These are phyloP conservation scores for Lateolabrax maculatus DNA, from an alignment of 2,797 vertebrate species.

Conservation along the genomic window DNA sequence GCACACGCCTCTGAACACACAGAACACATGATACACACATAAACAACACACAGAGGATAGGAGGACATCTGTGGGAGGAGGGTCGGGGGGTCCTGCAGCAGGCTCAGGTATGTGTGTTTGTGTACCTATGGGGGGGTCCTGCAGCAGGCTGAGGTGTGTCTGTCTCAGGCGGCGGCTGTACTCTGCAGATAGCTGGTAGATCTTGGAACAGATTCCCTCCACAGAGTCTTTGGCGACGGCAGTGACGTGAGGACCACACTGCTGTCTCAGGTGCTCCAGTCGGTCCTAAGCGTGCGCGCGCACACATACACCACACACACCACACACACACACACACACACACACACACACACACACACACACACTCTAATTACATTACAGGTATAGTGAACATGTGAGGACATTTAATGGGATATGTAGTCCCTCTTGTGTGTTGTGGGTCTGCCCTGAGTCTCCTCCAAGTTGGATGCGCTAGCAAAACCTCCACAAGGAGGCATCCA, in stretches of 20 bases:
- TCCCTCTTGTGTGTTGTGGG: too few relatives aligned
- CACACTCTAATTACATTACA: not conserved
- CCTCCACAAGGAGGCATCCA: too few relatives aligned
- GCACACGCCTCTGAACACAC: conserved; percentile 79
- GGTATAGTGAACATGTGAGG: not conserved
- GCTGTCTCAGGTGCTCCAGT: conserved; percentile 94
- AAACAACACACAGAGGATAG: not conserved
- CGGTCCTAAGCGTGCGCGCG: conserved; percentile 97
- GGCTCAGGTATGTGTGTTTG: conserved; percentile 81
- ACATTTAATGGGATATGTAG: too few relatives aligned
- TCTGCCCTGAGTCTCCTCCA: too few relatives aligned
- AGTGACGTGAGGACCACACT: conserved; percentile 95
- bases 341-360: conserved; percentile 19
- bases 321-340: conserved; percentile 13
- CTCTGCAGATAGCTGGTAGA: conserved; percentile 96
- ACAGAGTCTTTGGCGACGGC: conserved; percentile 97
- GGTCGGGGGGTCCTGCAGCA: conserved; percentile 88
- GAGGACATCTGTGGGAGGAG: too few relatives aligned
- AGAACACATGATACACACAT: not conserved
- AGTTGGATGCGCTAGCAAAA: too few relatives aligned
- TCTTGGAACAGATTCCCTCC: conserved; percentile 98
- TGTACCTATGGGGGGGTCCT: conserved; percentile 91
- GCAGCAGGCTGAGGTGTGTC: conserved; percentile 92
- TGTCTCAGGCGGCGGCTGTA: conserved; percentile 94
- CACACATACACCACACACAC: too few relatives aligned